These are phyloP conservation scores for Mastacembelus armatus DNA, from an alignment of 2,797 vertebrate genomes.

Conservation along the genomic window DNA sequence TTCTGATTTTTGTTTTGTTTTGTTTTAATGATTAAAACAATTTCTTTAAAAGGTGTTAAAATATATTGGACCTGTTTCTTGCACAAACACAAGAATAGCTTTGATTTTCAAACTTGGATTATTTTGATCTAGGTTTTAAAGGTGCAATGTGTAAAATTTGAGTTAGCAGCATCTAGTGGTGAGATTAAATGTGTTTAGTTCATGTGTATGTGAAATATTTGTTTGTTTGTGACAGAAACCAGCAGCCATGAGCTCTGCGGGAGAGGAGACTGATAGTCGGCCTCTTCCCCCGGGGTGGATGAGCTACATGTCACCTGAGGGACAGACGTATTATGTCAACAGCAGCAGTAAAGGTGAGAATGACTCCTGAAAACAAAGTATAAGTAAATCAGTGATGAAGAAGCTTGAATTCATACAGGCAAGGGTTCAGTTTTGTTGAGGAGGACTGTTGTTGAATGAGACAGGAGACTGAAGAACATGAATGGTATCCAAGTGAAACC, in stretches of 20 bases:
- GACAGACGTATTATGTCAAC: constrained; percentile 88
- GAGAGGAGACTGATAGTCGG: constrained; percentile 77
- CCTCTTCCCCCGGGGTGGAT: constrained; percentile 88
- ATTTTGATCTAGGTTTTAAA: too few species aligned
- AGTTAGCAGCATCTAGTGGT: too few species aligned
- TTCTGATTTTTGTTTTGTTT: not conserved
- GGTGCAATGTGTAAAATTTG: too few species aligned
- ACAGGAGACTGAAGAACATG: too few species aligned
- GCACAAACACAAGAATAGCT: not conserved
- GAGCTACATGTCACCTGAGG: constrained; percentile 89
- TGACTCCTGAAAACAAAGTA: not conserved
- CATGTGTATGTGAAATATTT: not conserved
- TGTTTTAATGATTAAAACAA: too few species aligned
- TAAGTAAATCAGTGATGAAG: too few species aligned
- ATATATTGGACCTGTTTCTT: too few species aligned
- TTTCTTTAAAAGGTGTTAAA: too few species aligned
- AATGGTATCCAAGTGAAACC: too few species aligned
- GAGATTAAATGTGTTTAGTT: not conserved
- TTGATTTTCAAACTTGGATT: not conserved
- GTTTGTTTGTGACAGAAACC: constrained; percentile 79
- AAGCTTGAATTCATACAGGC: too few species aligned
- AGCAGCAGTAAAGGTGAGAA: constrained; percentile 88
- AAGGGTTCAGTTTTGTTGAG: too few species aligned
- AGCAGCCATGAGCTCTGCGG: constrained; percentile 73
- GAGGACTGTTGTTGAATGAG: too few species aligned